Evolutionary conservation across 1,140 invertebrate genomes (phyloP).

Genomic region (Zaprionus taronus): DNA sequence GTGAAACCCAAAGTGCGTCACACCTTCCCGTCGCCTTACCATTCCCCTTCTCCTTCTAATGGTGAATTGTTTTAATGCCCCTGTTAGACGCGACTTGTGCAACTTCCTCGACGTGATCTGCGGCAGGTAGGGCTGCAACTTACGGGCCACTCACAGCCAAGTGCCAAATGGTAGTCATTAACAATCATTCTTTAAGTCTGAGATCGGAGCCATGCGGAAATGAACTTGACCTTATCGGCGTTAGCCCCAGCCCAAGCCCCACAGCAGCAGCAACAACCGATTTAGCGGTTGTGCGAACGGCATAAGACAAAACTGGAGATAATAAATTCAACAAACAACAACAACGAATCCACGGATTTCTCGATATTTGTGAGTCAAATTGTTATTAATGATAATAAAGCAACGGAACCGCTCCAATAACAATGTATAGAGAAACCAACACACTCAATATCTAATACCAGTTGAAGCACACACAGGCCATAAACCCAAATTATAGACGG

Average conservation of each 20-base stretch:
- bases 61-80: conserved; percentile 61
- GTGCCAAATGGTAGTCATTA: conserved; percentile 30
- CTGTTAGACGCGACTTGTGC: conserved; percentile 57
- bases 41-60: conserved; percentile 54
- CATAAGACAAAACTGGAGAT: conserved; percentile 60
- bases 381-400: conserved; percentile 69
- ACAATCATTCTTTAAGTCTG: conserved; percentile 31
- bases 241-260: conserved; percentile 28
- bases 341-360: conserved; percentile 40
- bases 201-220: conserved; percentile 64
- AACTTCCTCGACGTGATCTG: conserved; percentile 60
- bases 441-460: neutral
- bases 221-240: conserved; percentile 80
- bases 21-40: conserved; percentile 9
- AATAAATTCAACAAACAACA: conserved; percentile 57
- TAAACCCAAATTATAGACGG: conserved; percentile 1
- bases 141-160: conserved; percentile 8
- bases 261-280: conserved; percentile 12
- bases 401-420: conserved; percentile 67
- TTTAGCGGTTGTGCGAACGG: conserved; percentile 47
- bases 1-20: conserved; percentile 59
- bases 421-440: conserved; percentile 1
- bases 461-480: neutral
- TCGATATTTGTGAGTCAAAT: conserved; percentile 76
- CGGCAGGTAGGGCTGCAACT: conserved; percentile 22